phyloP scores from a whole-genome alignment of 2,797 vertebrate species.

The Telmatherina bonti region DNA sequence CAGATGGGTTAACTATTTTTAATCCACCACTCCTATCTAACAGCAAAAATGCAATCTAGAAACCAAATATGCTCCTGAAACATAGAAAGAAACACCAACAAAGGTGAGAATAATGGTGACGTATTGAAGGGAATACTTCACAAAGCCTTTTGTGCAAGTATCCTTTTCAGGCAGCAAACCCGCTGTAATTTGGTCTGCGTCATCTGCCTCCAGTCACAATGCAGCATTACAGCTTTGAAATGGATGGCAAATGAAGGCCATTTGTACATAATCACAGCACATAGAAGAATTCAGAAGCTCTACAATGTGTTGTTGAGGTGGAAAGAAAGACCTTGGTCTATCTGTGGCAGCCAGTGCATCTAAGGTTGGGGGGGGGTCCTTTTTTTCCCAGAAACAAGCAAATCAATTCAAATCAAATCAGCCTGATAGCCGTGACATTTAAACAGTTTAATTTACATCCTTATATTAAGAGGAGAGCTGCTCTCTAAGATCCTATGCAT shows the following conservation, averaged over 20 bases:
- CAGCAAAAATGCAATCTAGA: slow-evolving; percentile 76
- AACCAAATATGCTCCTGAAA: slow-evolving; percentile 80
- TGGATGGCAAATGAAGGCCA: slow-evolving; percentile 84
- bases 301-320: slow-evolving; percentile 81
- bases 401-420: slow-evolving; percentile 86
- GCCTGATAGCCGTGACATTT: slow-evolving; percentile 78
- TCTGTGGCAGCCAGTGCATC: slow-evolving; percentile 75
- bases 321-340: slow-evolving; percentile 84
- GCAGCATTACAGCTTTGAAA: slow-evolving; percentile 83
- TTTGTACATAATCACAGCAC: slow-evolving; percentile 84
- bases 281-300: slow-evolving; percentile 80
- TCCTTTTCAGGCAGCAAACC: slow-evolving; percentile 84
- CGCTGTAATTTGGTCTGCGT: slow-evolving; percentile 82
- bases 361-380: slow-evolving; percentile 57
- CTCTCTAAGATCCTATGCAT: slow-evolving; percentile 79
- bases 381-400: slow-evolving; percentile 77
- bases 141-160: slow-evolving; percentile 84
- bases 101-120: slow-evolving; percentile 81
- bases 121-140: slow-evolving; percentile 81
- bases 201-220: slow-evolving; percentile 83
- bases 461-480: slow-evolving; percentile 78
- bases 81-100: slow-evolving; percentile 78
- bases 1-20: slow-evolving; percentile 60
- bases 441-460: slow-evolving; percentile 84
- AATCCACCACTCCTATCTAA: slow-evolving; percentile 48